phyloP scores from a whole-genome alignment of 2,113 vertebrate species.

The Nothocercus julius region DNA sequence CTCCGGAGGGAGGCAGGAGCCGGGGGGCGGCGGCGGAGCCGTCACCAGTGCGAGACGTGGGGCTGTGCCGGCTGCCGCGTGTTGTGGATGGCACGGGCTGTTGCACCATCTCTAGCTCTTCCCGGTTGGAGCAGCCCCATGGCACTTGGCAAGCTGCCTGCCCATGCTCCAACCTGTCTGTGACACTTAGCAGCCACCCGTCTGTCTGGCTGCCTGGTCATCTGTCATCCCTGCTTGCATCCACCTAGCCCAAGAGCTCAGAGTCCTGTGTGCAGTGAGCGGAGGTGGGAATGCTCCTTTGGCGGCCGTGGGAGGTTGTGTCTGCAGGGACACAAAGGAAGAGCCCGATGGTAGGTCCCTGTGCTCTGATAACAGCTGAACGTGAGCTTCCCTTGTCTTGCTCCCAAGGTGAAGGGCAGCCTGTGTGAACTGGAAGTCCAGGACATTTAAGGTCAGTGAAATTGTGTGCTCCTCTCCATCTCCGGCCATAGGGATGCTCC shows the following conservation, averaged over 20 bases:
- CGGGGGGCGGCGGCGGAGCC: not conserved
- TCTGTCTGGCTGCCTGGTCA: accelerated
- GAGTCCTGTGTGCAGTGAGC: not conserved
- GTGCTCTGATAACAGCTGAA: not conserved
- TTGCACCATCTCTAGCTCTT: not conserved
- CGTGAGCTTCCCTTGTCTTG: not conserved
- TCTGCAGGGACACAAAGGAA: not conserved
- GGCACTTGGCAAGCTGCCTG: not conserved
- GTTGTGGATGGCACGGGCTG: not conserved
- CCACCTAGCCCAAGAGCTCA: not conserved
- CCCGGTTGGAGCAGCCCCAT: not conserved
- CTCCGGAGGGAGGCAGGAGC: not conserved
- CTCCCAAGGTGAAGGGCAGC: not conserved
- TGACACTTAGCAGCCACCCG: not conserved
- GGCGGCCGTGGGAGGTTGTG: not conserved
- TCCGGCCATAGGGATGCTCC: not conserved
- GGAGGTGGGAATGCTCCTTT: not conserved
- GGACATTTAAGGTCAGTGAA: not conserved
- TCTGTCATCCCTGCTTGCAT: not conserved
- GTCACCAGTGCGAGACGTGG: not conserved
- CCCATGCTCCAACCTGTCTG: not conserved
- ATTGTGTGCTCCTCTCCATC: not conserved
- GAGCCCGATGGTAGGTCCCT: not conserved
- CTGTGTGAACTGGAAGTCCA: not conserved
- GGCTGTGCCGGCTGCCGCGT: not conserved